Evolutionary conservation across 2,113 vertebrate species (phyloP).

Genomic region (Upupa epops): DNA sequence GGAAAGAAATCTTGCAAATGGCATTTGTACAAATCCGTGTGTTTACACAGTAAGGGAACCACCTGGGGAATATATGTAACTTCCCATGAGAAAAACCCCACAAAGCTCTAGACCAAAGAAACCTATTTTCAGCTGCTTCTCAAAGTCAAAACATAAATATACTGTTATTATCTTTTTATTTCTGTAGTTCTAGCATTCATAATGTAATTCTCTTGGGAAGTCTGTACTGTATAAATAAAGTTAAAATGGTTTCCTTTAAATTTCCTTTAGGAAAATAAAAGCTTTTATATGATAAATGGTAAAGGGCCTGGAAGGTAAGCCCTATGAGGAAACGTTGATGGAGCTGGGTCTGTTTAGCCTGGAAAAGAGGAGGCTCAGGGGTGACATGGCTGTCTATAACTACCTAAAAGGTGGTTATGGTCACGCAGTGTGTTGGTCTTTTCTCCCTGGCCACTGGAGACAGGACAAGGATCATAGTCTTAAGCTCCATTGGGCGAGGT

Average conservation of each 20-base stretch:
- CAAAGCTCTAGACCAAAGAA: neutral
- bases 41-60: neutral
- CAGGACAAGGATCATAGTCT: no score
- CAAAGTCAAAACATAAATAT: neutral
- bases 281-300: neutral
- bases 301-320: no score
- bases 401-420: no score
- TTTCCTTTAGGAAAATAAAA: neutral
- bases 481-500: no score
- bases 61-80: neutral
- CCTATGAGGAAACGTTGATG: no score
- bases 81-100: conserved; percentile 7
- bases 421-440: no score
- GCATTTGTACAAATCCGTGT: neutral
- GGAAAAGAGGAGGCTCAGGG: no score
- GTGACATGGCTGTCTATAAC: no score
- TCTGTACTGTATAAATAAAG: neutral
- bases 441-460: no score
- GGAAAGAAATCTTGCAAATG: conserved; percentile 32
- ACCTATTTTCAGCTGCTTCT: neutral
- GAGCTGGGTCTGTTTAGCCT: no score
- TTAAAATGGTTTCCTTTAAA: neutral
- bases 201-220: neutral
- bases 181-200: neutral
- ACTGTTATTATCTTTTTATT: neutral